Percentiles rank a stretch among this genome's conserved stretches.
Evolutionary conservation across 2,113 vertebrate species (phyloP).

Genomic region (Catharus fuscescens): DNA sequence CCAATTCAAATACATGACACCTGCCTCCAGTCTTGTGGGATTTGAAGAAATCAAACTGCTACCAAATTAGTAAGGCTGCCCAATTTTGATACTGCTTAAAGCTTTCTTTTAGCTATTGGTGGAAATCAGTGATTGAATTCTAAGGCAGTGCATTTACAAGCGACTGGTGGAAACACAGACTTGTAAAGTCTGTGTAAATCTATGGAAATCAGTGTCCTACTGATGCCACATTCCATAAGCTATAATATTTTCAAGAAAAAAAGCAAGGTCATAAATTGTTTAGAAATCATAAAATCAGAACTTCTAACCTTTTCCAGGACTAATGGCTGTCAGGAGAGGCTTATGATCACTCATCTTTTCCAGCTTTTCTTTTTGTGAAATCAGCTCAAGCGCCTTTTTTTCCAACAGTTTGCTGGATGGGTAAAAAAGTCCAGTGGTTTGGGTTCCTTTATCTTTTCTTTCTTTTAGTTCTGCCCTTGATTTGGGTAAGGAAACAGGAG

Average conservation of each 20-base stretch:
- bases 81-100: neutral
- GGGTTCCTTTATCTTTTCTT: constrained; percentile 79
- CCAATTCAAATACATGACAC: neutral
- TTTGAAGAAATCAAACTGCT: neutral
- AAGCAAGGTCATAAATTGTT: neutral
- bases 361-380: constrained; percentile 71
- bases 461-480: neutral
- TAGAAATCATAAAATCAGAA: neutral
- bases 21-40: neutral
- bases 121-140: neutral
- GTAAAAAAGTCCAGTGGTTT: constrained; percentile 90
- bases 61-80: neutral
- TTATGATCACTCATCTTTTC: constrained; percentile 77
- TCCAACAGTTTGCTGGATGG: constrained; percentile 84
- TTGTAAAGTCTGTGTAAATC: neutral
- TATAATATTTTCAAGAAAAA: neutral
- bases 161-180: neutral
- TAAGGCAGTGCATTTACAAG: neutral
- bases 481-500: neutral
- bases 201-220: neutral
- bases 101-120: neutral
- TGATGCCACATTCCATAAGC: neutral
- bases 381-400: constrained; percentile 74
- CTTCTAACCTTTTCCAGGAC: constrained; percentile 88
- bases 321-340: constrained; percentile 82